Base-by-base conservation (phyloP, 2,888 invertebrate genomes). In the Dasysyrphus albostriatus region DNA sequence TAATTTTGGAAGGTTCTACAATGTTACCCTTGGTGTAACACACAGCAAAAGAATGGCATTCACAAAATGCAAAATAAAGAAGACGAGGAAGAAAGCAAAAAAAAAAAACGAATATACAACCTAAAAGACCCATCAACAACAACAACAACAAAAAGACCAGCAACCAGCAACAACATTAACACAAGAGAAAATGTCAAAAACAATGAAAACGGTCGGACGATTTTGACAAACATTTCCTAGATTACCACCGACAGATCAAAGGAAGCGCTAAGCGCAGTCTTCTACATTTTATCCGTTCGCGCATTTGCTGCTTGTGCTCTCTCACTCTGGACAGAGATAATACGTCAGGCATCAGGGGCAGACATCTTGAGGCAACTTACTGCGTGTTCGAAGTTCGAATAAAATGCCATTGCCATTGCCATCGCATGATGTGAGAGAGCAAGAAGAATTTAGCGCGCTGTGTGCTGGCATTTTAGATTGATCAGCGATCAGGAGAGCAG, bases 221-320 rank as follows among this genome's bases (percentile, higher is more conserved):
- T 91, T 92, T 92, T 92, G 92, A 92, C 92, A 92, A 92, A 92
- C 92, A 92, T 92, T 92, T 92, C 92, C 92, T 92, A 92, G 92
- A 92, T 92, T 91, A 89, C 90, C 92, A 90, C 90, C 91, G 92
- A 92, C 92, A 92, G 91, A 92, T 92, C 92, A 92, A 92, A 92
- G 91, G 89, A 89, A 81, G 88, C 90, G 89, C 88, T 88, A 88
- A 88, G 89, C 88, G 88, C 88, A 88, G 84, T 89, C 88, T 89
- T 88, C 88, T 84, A 89, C 85, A 89, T 88, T 89, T 88, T 88
- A 88, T 89, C 89, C 90, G 89, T 84, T 89, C 88, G 88, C 89
- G 88, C 81, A 88, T 84, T 85, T 80, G 69, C 75, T 76, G 78
- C 74, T 73, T 69, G 82, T 80, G 80, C 79, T 70, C 78, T 79